These are phyloP conservation scores for Hirtodrosophila trivittata DNA, from an alignment of 2,888 invertebrate genomes.

Conservation along the genomic window DNA sequence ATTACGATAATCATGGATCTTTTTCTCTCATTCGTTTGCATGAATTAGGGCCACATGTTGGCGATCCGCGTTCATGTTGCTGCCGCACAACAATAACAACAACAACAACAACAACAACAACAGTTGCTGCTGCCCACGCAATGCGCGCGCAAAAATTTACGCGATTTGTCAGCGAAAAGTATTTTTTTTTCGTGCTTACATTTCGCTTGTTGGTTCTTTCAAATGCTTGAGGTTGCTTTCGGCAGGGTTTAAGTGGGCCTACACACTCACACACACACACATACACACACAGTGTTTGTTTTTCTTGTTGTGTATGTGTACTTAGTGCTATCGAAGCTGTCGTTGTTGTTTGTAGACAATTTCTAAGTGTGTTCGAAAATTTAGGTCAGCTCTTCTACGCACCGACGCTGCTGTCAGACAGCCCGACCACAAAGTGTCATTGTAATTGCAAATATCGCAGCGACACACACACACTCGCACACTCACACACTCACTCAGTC, in stretches of 20 bases:
- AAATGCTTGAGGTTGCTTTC: slow-evolving; percentile 76
- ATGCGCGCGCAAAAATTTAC: slow-evolving; percentile 70
- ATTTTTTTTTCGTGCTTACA: slow-evolving; percentile 60
- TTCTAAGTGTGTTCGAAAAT: slow-evolving; percentile 76
- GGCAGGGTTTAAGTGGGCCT: slow-evolving; percentile 80
- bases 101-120: slow-evolving; percentile 29
- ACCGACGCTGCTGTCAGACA: slow-evolving; percentile 45
- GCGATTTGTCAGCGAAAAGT: slow-evolving; percentile 76
- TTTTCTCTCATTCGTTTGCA: slow-evolving; percentile 53
- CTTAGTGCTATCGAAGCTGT: slow-evolving; percentile 73
- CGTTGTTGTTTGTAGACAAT: slow-evolving; percentile 76
- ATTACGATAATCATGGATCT: slow-evolving; percentile 34
- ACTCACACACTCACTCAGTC: slow-evolving; percentile 13
- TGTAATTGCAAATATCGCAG: slow-evolving; percentile 81
- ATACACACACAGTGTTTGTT: slow-evolving; percentile 21
- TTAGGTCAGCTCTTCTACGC: slow-evolving; percentile 70
- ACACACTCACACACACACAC: slow-evolving; percentile 41
- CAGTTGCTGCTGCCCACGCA: slow-evolving; percentile 65
- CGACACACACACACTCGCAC: slow-evolving; percentile 30
- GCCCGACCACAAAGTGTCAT: slow-evolving; percentile 72
- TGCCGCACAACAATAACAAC: slow-evolving; percentile 22
- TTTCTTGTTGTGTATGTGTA: slow-evolving; percentile 61
- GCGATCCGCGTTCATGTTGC: slow-evolving; percentile 42
- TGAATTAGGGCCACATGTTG: slow-evolving; percentile 78
- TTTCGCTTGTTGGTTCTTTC: slow-evolving; percentile 72